Percentiles rank a stretch among this genome's conserved stretches.
These are phyloP conservation scores for Gorsachius goisagi DNA, from an alignment of 2,113 vertebrate species.

Conservation along the genomic window DNA sequence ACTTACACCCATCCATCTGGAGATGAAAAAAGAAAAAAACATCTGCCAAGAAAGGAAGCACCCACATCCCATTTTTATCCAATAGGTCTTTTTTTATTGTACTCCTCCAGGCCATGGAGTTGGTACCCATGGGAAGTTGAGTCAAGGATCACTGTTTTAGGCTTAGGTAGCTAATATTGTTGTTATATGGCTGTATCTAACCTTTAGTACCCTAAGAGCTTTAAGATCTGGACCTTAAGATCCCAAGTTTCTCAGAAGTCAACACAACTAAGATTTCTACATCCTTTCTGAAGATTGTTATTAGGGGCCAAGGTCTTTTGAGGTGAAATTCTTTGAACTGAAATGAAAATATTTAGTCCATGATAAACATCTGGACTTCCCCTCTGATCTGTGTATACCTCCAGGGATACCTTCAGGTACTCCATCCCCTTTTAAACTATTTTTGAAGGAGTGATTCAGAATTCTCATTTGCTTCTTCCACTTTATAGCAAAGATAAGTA, in stretches of 20 bases:
- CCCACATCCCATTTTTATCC: background rate
- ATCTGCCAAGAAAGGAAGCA: background rate
- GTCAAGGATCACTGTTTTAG: background rate
- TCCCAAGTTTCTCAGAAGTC: background rate
- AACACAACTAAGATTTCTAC: background rate
- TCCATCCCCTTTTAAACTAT: background rate
- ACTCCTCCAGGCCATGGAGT: background rate
- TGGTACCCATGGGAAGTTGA: background rate
- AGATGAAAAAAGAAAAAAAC: background rate
- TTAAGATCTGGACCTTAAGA: background rate
- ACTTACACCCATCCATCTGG: background rate
- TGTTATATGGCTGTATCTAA: background rate
- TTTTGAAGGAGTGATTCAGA: background rate
- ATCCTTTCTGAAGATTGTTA: background rate
- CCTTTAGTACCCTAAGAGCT: background rate
- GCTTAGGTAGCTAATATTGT: background rate
- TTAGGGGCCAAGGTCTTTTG: background rate
- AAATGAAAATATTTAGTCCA: background rate
- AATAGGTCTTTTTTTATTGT: background rate
- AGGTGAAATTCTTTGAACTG: background rate
- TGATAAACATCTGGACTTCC: constrained; percentile 17
- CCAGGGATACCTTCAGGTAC: background rate
- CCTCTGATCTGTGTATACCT: background rate
- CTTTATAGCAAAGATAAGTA: background rate
- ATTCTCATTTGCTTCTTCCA: background rate